phyloP scores from a whole-genome alignment of 1,140 invertebrate genomes.

The Zaprionus kolodkinae region DNA sequence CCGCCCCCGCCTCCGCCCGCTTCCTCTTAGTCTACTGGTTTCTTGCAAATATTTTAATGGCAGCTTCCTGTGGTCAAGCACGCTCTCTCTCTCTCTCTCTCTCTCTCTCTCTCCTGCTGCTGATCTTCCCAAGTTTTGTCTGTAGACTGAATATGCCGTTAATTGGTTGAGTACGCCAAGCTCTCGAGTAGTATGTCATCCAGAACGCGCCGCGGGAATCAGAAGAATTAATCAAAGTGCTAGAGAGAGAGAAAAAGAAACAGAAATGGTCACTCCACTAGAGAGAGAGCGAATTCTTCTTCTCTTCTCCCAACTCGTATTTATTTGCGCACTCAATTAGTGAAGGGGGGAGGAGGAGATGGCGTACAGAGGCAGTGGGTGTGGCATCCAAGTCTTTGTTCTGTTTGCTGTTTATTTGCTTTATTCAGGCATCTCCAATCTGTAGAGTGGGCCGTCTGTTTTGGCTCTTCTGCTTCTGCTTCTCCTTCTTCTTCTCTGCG shows the following conservation, averaged over 20 bases:
- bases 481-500: conserved; percentile 9
- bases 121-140: conserved; percentile 18
- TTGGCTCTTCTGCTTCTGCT: not conserved
- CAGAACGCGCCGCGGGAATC: conserved; percentile 9
- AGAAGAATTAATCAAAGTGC: conserved; percentile 67
- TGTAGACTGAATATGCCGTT: conserved; percentile 46
- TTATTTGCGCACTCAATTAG: conserved; percentile 78
- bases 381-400: conserved; percentile 46
- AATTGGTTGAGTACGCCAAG: conserved; percentile 51
- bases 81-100: conserved; percentile 2
- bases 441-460: conserved; percentile 66
- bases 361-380: not conserved
- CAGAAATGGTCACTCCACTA: conserved; percentile 36
- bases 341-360: conserved; percentile 8
- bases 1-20: too few relatives aligned
- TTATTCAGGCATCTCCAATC: conserved; percentile 8
- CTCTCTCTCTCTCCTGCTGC: not conserved
- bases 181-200: conserved; percentile 57
- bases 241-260: conserved; percentile 12
- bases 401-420: conserved; percentile 48
- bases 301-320: conserved; percentile 22
- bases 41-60: conserved; percentile 67
- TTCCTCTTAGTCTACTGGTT: not conserved
- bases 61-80: conserved; percentile 72
- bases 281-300: conserved; percentile 6